A percentile compares a stretch with the other conserved stretches of the same genome.
phyloP scores from a whole-genome alignment of 2,797 vertebrate genomes.

The Sebastolobus alascanus region DNA sequence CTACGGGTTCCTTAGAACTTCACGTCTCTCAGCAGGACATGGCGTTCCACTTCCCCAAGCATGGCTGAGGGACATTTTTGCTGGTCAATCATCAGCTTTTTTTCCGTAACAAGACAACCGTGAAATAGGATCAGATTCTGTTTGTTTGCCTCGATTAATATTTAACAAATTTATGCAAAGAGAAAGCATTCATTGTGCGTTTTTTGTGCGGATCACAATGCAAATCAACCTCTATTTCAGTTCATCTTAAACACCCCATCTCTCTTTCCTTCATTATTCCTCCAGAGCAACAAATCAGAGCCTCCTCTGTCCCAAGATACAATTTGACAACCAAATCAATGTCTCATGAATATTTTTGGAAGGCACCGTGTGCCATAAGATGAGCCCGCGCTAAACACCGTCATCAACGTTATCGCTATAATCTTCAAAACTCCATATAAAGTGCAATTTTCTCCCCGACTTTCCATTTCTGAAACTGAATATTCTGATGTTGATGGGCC shows the following conservation, averaged over 20 bases:
- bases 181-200: neutral
- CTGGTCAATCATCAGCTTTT: slow-evolving; percentile 48
- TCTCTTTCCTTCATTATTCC: slow-evolving; percentile 27
- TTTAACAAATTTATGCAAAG: slow-evolving; percentile 40
- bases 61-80: slow-evolving; percentile 9
- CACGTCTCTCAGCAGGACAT: slow-evolving; percentile 6
- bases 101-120: slow-evolving; percentile 5
- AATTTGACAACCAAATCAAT: slow-evolving; percentile 62
- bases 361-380: slow-evolving; percentile 20
- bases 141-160: slow-evolving; percentile 21
- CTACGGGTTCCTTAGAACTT: neutral
- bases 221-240: slow-evolving; percentile 42
- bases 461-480: slow-evolving; percentile 46
- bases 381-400: slow-evolving; percentile 29
- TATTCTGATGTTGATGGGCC: slow-evolving; percentile 27
- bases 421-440: slow-evolving; percentile 32
- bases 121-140: slow-evolving; percentile 32
- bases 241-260: slow-evolving; percentile 29
- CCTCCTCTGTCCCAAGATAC: slow-evolving; percentile 7
- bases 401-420: slow-evolving; percentile 44
- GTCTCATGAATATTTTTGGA: slow-evolving; percentile 62
- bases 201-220: slow-evolving; percentile 10
- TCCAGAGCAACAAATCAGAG: slow-evolving; percentile 46
- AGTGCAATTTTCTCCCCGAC: slow-evolving; percentile 31
- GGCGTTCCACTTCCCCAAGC: slow-evolving; percentile 47